These are phyloP conservation scores for Drosophila pallidifrons DNA, from an alignment of 1,140 invertebrate species.

Conservation along the genomic window DNA sequence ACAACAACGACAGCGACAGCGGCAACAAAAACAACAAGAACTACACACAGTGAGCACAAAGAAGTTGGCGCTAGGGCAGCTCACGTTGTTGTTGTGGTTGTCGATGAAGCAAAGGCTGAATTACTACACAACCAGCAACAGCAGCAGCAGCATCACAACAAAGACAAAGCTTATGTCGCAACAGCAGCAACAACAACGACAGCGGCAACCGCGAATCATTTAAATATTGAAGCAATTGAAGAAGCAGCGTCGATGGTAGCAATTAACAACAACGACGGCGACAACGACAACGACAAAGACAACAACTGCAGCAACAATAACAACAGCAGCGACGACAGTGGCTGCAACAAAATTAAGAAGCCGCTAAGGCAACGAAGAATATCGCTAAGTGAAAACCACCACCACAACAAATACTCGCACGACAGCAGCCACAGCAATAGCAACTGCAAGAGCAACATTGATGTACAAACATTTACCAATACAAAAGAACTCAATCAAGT, in stretches of 20 bases:
- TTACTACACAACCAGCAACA: constrained; percentile 3
- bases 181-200: constrained; percentile 15
- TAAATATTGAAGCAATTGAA: constrained; percentile 74
- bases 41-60: constrained; percentile 22
- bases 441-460: constrained; percentile 54
- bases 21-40: constrained; percentile 10
- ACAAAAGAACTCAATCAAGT: constrained; percentile 80
- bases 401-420: constrained; percentile 62
- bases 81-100: constrained; percentile 30
- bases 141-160: constrained; percentile 15
- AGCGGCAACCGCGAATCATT: constrained; percentile 56
- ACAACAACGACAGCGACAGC: background rate
- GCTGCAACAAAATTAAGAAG: constrained; percentile 70
- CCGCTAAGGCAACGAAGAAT: constrained; percentile 57
- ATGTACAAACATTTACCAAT: constrained; percentile 82
- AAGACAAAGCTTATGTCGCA: constrained; percentile 64
- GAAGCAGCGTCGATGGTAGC: constrained; percentile 50
- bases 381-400: constrained; percentile 72
- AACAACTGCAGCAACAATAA: constrained; percentile 20
- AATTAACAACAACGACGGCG: constrained; percentile 64
- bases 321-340: constrained; percentile 20
- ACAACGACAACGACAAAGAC: constrained; percentile 6
- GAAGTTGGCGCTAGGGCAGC: constrained; percentile 38
- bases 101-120: constrained; percentile 30
- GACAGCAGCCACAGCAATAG: constrained; percentile 9